Evolutionary conservation across 2,797 vertebrate genomes (phyloP).

Genomic region (Dipus sagitta): DNA sequence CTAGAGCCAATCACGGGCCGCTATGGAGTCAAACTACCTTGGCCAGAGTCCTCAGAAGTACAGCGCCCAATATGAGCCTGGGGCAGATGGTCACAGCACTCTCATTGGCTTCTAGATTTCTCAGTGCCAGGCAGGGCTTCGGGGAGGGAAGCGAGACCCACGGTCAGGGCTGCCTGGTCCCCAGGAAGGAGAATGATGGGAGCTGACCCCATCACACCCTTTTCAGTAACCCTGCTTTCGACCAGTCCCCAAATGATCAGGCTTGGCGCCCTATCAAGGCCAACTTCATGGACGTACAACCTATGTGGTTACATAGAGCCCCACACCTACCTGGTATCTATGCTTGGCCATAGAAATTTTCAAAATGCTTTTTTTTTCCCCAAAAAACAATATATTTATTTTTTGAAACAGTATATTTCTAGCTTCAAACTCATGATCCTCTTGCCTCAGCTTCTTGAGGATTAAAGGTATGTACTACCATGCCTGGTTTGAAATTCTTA

Average conservation of each 20-base stretch:
- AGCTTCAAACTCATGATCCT: not conserved
- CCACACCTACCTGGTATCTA: not conserved
- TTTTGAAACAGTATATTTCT: not conserved
- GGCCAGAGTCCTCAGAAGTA: not conserved
- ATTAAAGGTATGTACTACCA: not conserved
- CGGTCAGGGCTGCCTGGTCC: not conserved
- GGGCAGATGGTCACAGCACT: no score
- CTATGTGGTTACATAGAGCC: not conserved
- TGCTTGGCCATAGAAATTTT: not conserved
- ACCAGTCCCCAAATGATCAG: not conserved
- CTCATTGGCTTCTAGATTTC: not conserved
- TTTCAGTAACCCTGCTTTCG: not conserved
- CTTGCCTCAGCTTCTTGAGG: not conserved
- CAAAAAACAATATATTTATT: not conserved
- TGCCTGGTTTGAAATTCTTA: not conserved
- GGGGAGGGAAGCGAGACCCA: not conserved
- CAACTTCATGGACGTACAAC: no score
- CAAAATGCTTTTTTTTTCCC: not conserved
- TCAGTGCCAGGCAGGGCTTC: not conserved
- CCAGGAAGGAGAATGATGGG: not conserved
- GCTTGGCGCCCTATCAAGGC: not conserved
- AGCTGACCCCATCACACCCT: not conserved
- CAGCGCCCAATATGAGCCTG: no score
- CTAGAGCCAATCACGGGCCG: not conserved
- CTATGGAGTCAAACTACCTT: not conserved